Conservation (phyloP, 2,113 vertebrate species). For the Gymnocephalus cernua region DNA sequence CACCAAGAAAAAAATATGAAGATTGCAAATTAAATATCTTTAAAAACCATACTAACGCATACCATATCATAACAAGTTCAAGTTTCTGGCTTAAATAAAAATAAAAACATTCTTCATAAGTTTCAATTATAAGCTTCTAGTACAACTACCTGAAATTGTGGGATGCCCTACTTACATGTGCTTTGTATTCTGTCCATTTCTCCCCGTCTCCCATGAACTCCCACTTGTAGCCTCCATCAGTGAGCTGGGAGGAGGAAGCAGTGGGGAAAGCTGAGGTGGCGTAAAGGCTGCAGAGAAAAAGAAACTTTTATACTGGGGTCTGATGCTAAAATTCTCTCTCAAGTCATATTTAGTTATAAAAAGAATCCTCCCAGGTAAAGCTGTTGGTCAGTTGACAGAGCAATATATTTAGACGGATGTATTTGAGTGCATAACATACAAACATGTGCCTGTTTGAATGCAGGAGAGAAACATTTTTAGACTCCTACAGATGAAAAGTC, state of each 20-base stretch:
- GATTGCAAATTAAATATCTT: no score
- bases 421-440: background rate
- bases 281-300: slow-evolving; percentile 15
- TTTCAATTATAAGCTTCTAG: background rate
- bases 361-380: no score
- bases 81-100: background rate
- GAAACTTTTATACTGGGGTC: no score
- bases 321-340: background rate
- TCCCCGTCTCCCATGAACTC: slow-evolving; percentile 76
- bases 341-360: background rate
- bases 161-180: slow-evolving; percentile 63
- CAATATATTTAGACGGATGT: no score
- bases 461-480: background rate
- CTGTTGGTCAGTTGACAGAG: no score
- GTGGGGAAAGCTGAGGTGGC: background rate
- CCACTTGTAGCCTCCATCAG: slow-evolving; percentile 59
- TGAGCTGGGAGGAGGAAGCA: background rate
- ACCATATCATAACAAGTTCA: no score
- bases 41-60: background rate
- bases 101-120: background rate
- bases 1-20: background rate
- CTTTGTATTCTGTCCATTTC: slow-evolving; percentile 75
- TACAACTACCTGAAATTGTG: background rate
- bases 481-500: background rate
- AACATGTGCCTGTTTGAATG: background rate